These are phyloP conservation scores for Pipra filicauda DNA, from an alignment of 2,113 vertebrate genomes.

Conservation along the genomic window DNA sequence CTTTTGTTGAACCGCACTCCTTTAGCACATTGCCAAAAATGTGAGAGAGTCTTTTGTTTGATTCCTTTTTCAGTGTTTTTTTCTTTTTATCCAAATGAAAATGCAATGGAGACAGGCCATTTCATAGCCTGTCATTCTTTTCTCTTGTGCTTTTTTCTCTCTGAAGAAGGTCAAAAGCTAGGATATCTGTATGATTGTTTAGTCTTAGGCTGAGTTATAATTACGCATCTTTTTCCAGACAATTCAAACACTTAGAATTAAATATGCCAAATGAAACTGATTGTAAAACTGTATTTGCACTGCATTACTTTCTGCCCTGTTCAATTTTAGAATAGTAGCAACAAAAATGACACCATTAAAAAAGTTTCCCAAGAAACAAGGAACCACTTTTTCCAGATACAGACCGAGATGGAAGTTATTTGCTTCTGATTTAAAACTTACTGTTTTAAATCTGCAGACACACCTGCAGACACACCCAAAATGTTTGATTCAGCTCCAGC, in stretches of 20 bases:
- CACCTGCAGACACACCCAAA: background rate
- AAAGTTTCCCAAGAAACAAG: background rate
- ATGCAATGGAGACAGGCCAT: background rate
- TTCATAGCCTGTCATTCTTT: background rate
- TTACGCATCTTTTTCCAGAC: background rate
- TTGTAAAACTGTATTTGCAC: background rate
- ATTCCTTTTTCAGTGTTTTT: background rate
- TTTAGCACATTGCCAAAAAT: background rate
- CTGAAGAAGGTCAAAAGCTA: background rate
- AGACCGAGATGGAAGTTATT: background rate
- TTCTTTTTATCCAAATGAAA: background rate
- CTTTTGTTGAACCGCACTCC: background rate
- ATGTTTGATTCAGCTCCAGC: background rate
- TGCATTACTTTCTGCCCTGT: background rate
- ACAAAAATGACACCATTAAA: background rate
- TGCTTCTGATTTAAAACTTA: background rate
- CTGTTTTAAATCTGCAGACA: background rate
- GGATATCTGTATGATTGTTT: background rate
- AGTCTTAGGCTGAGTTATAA: conserved; percentile 6
- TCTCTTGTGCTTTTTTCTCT: background rate
- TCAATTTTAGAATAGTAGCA: background rate
- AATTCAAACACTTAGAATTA: background rate
- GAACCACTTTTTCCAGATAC: background rate
- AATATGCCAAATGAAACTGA: background rate
- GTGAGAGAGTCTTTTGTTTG: background rate